Conservation (phyloP, 2,888 invertebrate species). For the Neoascia interrupta region DNA sequence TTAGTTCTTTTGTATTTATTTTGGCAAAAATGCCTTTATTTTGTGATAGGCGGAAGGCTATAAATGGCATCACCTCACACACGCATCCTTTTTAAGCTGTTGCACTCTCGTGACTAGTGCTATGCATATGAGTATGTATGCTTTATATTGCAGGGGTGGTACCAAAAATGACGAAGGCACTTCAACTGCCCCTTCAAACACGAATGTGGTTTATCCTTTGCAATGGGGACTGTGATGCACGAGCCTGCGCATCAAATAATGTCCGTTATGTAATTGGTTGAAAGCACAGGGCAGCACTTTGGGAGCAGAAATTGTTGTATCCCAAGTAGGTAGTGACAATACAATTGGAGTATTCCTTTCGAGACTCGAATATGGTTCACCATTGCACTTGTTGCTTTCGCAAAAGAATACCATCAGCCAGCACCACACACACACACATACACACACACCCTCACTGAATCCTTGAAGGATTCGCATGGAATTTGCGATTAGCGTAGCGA, state of each 20-base stretch:
- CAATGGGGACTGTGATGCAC: conserved; percentile 23
- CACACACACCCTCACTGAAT: conserved; percentile 18
- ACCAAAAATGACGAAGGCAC: conserved; percentile 50
- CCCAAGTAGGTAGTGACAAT: too few relatives aligned
- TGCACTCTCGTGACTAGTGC: conserved; percentile 11
- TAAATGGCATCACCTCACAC: conserved; percentile 5
- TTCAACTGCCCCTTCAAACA: conserved; percentile 39
- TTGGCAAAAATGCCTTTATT: conserved; percentile 6
- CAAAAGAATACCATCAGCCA: too few relatives aligned
- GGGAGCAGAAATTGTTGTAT: too few relatives aligned
- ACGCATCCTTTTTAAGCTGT: neutral
- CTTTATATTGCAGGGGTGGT: conserved; percentile 64
- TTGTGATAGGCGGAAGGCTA: conserved; percentile 34
- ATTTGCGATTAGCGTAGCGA: neutral
- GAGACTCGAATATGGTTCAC: conserved; percentile 52
- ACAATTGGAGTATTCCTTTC: conserved; percentile 17
- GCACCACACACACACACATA: neutral
- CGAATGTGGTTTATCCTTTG: conserved; percentile 15
- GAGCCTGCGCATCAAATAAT: conserved; percentile 71
- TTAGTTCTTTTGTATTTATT: neutral
- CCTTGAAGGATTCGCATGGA: conserved; percentile 37
- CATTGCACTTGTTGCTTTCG: conserved; percentile 64
- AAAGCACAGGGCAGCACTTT: too few relatives aligned
- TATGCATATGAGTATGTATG: neutral
- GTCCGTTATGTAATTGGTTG: conserved; percentile 70